A percentile compares a stretch with the other conserved stretches of the same genome.
Conservation (phyloP, 2,113 vertebrate genomes). For the Psittacula cyanocephala region DNA sequence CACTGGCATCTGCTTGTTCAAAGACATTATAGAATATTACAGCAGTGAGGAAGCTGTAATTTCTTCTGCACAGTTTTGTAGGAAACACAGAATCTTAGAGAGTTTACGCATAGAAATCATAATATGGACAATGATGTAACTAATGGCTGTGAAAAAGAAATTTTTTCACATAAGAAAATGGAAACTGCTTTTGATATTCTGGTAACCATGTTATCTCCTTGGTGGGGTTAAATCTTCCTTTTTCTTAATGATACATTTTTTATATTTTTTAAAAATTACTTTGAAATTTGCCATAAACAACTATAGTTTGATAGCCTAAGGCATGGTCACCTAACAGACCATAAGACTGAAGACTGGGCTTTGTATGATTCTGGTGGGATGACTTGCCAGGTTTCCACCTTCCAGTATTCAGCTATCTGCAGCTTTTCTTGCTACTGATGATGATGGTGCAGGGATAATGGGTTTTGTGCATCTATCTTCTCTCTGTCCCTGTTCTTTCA, state of each 20-base stretch:
- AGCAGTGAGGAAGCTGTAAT: not conserved
- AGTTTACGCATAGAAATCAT: not conserved
- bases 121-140: not conserved
- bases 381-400: not conserved
- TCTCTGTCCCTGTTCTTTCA: not conserved
- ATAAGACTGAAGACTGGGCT: accelerated
- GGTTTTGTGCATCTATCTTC: not conserved
- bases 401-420: not conserved
- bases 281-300: not conserved
- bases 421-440: not conserved
- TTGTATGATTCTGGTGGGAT: accelerated
- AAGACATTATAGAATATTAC: not conserved
- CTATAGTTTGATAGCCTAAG: not conserved
- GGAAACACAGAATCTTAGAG: not conserved
- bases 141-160: not conserved
- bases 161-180: not conserved
- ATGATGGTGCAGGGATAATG: not conserved
- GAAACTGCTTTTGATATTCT: not conserved
- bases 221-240: not conserved
- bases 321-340: accelerated
- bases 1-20: not conserved
- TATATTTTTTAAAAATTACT: not conserved
- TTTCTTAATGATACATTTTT: not conserved
- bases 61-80: not conserved
- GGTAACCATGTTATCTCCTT: not conserved